Conservation (phyloP, 2,888 invertebrate species). For the Protodeltote pygarga region DNA sequence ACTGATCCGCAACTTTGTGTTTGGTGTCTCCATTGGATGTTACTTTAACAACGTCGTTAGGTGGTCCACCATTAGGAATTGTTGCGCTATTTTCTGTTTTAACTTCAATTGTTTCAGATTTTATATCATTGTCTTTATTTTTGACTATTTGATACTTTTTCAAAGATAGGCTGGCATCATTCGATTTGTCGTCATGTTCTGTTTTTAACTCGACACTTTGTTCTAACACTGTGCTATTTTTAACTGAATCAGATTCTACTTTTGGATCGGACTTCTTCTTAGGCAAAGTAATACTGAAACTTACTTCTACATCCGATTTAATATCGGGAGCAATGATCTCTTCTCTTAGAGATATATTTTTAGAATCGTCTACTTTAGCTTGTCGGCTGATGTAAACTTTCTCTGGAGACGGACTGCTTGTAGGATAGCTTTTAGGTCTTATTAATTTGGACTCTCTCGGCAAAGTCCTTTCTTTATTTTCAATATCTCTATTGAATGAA, state of each 20-base stretch:
- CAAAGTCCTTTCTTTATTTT: conserved; percentile 57
- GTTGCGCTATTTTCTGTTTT: conserved; percentile 60
- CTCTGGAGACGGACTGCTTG: conserved; percentile 77
- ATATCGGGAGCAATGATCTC: conserved; percentile 53
- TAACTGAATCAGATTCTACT: conserved; percentile 55
- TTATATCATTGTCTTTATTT: conserved; percentile 51
- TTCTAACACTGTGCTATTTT: conserved; percentile 38
- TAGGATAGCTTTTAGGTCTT: conserved; percentile 88
- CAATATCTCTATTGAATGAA: conserved; percentile 55
- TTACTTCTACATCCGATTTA: conserved; percentile 78
- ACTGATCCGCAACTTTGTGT: conserved; percentile 58
- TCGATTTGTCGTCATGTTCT: conserved; percentile 47
- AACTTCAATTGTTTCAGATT: conserved; percentile 51
- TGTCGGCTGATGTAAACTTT: conserved; percentile 69
- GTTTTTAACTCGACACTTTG: conserved; percentile 46
- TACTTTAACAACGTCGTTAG: conserved; percentile 59
- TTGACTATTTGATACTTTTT: conserved; percentile 75
- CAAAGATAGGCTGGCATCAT: conserved; percentile 60
- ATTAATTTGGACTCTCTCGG: conserved; percentile 79
- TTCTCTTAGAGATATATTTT: conserved; percentile 54
- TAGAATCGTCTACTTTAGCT: conserved; percentile 62
- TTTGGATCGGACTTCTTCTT: conserved; percentile 62
- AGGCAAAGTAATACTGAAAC: conserved; percentile 80
- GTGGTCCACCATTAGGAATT: conserved; percentile 57
- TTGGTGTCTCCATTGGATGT: conserved; percentile 56